Conservation (phyloP, 2,797 vertebrate species). For the Menidia menidia region DNA sequence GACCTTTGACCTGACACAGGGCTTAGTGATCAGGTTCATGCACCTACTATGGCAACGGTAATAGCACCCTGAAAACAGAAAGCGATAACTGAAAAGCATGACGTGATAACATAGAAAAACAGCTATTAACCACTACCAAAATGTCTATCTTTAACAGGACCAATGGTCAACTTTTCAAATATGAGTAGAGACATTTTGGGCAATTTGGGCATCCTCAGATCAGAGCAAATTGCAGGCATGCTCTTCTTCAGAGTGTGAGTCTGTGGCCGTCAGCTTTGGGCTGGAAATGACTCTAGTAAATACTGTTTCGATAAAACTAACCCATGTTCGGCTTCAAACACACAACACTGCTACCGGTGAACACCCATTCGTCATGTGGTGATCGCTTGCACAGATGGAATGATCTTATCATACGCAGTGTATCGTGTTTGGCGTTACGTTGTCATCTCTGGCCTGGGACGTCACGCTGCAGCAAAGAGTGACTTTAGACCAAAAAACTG, state of each 20-base stretch:
- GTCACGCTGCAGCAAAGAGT: too few species aligned
- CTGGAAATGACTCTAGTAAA: neutral
- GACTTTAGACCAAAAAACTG: too few species aligned
- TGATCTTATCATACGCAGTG: neutral
- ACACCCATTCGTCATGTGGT: neutral
- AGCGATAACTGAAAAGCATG: neutral
- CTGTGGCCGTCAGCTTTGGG: neutral
- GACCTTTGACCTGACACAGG: slow-evolving; percentile 95
- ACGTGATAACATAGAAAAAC: neutral
- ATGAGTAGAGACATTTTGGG: neutral
- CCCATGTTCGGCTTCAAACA: neutral
- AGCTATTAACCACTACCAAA: too few species aligned
- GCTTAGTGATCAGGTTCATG: slow-evolving; percentile 92
- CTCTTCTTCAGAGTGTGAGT: neutral
- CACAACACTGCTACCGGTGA: too few species aligned
- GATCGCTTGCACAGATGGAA: neutral
- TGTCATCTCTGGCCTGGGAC: neutral
- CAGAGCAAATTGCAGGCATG: neutral
- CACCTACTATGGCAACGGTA: slow-evolving; percentile 98
- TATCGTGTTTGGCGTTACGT: neutral
- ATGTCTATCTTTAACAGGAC: neutral
- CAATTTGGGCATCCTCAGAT: neutral
- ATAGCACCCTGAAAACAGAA: slow-evolving; percentile 87
- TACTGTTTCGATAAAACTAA: neutral
- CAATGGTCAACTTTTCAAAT: neutral